Conservation (phyloP, 64 coral and sea anemone genomes). For the Catalaphyllia jardinei region DNA sequence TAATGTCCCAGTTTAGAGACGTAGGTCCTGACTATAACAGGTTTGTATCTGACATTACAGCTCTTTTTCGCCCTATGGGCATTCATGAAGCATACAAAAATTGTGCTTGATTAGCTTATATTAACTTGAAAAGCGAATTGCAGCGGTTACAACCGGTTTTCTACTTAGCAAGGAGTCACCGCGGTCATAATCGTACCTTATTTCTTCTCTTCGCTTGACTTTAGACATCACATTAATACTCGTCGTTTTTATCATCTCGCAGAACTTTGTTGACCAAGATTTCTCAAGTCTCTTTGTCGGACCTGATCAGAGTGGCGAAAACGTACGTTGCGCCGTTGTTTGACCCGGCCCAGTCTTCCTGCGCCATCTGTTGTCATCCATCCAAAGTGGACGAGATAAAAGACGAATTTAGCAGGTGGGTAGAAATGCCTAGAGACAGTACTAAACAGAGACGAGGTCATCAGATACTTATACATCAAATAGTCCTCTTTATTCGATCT, state of each 20-base stretch:
- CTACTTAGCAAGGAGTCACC: too few species aligned
- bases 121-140: too few species aligned
- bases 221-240: too few species aligned
- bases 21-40: constrained; percentile 90
- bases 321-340: constrained; percentile 81
- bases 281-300: constrained; percentile 65
- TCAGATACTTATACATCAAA: too few species aligned
- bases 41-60: constrained; percentile 20
- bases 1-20: constrained; percentile 75
- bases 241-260: not conserved
- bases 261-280: constrained; percentile 70
- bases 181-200: too few species aligned
- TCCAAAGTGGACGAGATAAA: constrained; percentile 92
- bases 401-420: constrained; percentile 76
- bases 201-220: not conserved
- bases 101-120: not conserved
- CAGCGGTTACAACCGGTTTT: too few species aligned
- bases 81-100: not conserved
- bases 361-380: constrained; percentile 93
- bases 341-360: constrained; percentile 71
- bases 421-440: not conserved
- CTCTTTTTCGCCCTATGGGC: not conserved
- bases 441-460: too few species aligned
- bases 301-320: constrained; percentile 83
- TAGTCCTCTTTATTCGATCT: too few species aligned